A percentile compares a stretch with the other conserved stretches of the same genome.
Conservation (phyloP, 2,797 vertebrate species). For the Lepilemur septentrionalis region DNA sequence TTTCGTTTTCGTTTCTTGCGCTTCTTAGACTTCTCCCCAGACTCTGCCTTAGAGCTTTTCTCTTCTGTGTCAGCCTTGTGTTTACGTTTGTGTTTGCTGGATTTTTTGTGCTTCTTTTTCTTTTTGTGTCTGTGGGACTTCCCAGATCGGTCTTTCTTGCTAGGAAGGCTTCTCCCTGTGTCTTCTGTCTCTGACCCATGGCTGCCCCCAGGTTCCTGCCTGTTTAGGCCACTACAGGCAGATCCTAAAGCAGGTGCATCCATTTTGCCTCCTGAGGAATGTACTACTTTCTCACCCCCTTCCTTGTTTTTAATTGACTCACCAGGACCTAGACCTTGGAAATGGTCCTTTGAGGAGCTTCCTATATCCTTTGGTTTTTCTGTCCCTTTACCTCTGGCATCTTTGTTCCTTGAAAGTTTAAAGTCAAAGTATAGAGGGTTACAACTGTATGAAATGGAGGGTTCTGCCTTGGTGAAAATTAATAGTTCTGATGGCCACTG, state of each 20-base stretch:
- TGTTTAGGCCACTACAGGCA: conserved; percentile 75
- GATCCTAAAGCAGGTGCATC: conserved; percentile 81
- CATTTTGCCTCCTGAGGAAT: conserved; percentile 69
- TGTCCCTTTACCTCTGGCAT: conserved; percentile 83
- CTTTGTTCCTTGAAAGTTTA: conserved; percentile 95
- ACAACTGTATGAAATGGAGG: conserved; percentile 97
- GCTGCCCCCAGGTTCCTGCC: conserved; percentile 62
- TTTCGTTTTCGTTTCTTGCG: conserved; percentile 95
- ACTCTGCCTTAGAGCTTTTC: conserved; percentile 85
- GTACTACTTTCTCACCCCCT: not conserved
- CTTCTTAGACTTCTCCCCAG: conserved; percentile 92
- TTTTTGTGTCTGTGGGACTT: conserved; percentile 93
- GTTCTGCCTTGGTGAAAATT: conserved; percentile 95
- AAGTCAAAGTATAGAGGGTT: conserved; percentile 99
- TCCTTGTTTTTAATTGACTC: conserved; percentile 77
- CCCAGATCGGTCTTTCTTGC: conserved; percentile 82
- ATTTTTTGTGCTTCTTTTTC: conserved; percentile 99
- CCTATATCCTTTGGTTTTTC: conserved; percentile 82
- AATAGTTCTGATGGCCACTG: conserved; percentile 99
- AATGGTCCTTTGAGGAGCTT: conserved; percentile 74
- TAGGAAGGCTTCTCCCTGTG: conserved; percentile 72
- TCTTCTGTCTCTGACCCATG: conserved; percentile 82
- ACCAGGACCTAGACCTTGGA: conserved; percentile 59
- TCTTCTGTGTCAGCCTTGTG: conserved; percentile 90
- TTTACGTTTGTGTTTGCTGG: conserved; percentile 90